A percentile compares a stretch with the other conserved stretches of the same genome.
phyloP scores from a whole-genome alignment of 2,888 invertebrate species.

The Exocentrus adspersus region DNA sequence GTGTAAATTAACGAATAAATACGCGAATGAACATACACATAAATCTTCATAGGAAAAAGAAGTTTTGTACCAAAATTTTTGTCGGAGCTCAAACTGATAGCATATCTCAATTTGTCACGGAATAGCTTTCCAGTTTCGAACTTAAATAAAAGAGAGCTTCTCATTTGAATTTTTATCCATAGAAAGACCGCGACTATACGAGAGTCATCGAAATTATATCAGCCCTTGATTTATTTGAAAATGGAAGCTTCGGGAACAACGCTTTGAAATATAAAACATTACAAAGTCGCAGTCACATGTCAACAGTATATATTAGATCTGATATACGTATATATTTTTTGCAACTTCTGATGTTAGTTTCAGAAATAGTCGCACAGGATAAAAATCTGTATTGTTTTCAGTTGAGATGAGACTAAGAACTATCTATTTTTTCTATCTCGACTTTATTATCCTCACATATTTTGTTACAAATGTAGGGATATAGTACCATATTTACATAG shows the following conservation, averaged over 20 bases:
- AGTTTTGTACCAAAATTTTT: neutral
- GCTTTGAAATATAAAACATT: neutral
- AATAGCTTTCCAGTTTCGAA: neutral
- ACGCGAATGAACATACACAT: too few relatives aligned
- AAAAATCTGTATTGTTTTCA: too few relatives aligned
- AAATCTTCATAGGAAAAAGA: neutral
- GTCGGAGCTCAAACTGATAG: neutral
- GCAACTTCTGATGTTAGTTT: too few relatives aligned
- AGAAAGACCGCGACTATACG: neutral
- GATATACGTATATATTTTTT: too few relatives aligned
- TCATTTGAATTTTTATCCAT: neutral
- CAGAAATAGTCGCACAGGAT: too few relatives aligned
- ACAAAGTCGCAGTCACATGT: neutral
- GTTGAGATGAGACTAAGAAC: too few relatives aligned
- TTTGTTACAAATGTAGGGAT: too few relatives aligned
- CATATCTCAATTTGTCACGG: constrained; percentile 8
- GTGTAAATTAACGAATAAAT: too few relatives aligned
- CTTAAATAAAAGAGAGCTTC: neutral
- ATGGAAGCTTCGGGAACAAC: neutral
- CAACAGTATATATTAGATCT: too few relatives aligned
- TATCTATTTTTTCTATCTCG: too few relatives aligned
- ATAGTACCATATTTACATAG: too few relatives aligned
- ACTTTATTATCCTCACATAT: too few relatives aligned
- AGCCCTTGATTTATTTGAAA: neutral
- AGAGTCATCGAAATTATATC: neutral